Evolutionary conservation across 1,140 invertebrate genomes (phyloP).

Genomic region (Uloborus diversus): DNA sequence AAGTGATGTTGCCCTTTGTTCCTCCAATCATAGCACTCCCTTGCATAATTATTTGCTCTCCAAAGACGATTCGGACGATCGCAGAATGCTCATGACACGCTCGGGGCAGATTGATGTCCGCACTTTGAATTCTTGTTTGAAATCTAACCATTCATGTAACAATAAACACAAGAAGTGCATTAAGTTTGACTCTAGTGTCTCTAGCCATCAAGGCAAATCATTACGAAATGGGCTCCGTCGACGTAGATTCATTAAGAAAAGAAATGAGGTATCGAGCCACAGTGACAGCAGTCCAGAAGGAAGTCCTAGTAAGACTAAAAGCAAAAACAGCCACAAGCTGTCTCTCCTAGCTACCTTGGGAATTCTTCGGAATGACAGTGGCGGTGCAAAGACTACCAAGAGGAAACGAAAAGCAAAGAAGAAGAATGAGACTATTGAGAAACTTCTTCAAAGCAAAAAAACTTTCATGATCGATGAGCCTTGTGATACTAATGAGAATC

Average conservation of each 20-base stretch:
- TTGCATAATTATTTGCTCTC: constrained; percentile 38
- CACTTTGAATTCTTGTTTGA: constrained; percentile 46
- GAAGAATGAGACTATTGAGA: constrained; percentile 44
- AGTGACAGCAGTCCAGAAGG: constrained; percentile 48
- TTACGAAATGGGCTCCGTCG: constrained; percentile 1
- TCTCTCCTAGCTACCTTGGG: constrained; percentile 16
- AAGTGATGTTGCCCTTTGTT: constrained; percentile 30
- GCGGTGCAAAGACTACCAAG: constrained; percentile 4
- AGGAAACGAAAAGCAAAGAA: constrained; percentile 29
- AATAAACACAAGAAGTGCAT: constrained; percentile 35
- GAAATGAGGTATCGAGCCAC: background rate
- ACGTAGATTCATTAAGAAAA: constrained; percentile 29
- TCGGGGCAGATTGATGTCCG: constrained; percentile 6
- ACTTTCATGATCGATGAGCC: constrained; percentile 49
- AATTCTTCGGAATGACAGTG: background rate
- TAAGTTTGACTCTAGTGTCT: constrained; percentile 44
- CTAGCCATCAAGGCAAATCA: background rate
- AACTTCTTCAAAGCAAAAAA: constrained; percentile 30
- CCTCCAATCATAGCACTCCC: constrained; percentile 43
- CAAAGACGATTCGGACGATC: constrained; percentile 21
- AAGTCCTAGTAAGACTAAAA: constrained; percentile 35
- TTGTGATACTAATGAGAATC: constrained; percentile 8
- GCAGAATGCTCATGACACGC: constrained; percentile 4
- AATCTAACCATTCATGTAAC: background rate
- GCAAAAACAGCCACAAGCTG: constrained; percentile 1